A percentile compares a stretch with the other conserved stretches of the same genome.
phyloP scores from a whole-genome alignment of 1,140 invertebrate species.

The Cydia pomonella region DNA sequence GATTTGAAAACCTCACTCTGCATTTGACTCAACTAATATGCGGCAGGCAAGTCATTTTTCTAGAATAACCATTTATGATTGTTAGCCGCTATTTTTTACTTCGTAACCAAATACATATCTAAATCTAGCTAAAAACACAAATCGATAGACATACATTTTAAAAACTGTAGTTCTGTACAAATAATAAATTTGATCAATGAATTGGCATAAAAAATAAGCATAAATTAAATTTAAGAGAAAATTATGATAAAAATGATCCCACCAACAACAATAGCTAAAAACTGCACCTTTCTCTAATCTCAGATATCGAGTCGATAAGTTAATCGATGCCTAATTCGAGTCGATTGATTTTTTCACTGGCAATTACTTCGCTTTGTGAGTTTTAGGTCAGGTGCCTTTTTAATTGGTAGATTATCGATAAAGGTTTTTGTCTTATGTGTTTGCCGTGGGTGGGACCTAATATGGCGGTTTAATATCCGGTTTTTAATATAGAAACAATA shows the following conservation, averaged over 20 bases:
- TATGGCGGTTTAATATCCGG: constrained; percentile 24
- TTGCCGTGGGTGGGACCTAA: constrained; percentile 25
- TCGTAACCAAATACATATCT: too few species aligned
- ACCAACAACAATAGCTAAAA: constrained; percentile 5
- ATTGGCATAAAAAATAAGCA: not conserved
- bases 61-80: too few species aligned
- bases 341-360: constrained; percentile 58
- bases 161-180: too few species aligned
- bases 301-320: constrained; percentile 72
- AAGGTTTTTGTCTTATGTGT: constrained; percentile 44
- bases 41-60: too few species aligned
- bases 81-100: too few species aligned
- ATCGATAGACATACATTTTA: too few species aligned
- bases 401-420: constrained; percentile 49
- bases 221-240: not conserved
- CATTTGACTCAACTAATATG: too few species aligned
- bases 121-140: too few species aligned
- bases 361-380: constrained; percentile 45
- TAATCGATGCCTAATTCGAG: constrained; percentile 59
- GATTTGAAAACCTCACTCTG: too few species aligned
- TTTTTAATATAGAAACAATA: constrained; percentile 17
- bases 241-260: not conserved
- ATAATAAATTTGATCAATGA: not conserved
- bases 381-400: constrained; percentile 53
- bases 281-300: constrained; percentile 28